Conservation (phyloP, 2,797 vertebrate species). For the Tenualosa thibaudeaui region DNA sequence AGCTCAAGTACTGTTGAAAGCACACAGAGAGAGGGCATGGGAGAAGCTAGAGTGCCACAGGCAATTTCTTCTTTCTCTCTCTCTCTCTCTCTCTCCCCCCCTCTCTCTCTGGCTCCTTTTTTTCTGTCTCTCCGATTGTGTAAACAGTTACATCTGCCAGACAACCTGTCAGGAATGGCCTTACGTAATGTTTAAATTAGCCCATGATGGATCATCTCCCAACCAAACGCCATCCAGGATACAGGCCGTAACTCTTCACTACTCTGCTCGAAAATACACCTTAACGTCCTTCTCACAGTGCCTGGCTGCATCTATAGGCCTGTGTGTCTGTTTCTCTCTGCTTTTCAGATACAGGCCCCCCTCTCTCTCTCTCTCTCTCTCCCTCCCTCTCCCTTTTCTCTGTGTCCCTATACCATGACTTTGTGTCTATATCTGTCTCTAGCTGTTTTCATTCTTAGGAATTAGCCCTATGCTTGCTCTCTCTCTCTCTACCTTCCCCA, state of each 20-base stretch:
- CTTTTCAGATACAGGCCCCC: not conserved
- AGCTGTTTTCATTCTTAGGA: not conserved
- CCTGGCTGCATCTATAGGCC: slow-evolving; percentile 39
- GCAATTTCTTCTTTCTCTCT: not conserved
- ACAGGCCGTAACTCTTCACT: slow-evolving; percentile 60
- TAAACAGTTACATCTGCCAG: slow-evolving; percentile 67
- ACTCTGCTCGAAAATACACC: slow-evolving; percentile 48
- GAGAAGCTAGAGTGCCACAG: not conserved
- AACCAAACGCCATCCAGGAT: slow-evolving; percentile 56
- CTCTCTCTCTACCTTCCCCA: slow-evolving; percentile 18
- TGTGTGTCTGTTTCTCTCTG: slow-evolving; percentile 23
- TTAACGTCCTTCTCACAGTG: slow-evolving; percentile 53
- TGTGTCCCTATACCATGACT: not conserved
- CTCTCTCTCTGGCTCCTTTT: slow-evolving; percentile 25
- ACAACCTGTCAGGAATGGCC: slow-evolving; percentile 58
- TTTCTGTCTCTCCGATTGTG: slow-evolving; percentile 47
- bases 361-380: not conserved
- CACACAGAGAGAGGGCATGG: not conserved
- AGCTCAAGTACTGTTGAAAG: slow-evolving; percentile 17
- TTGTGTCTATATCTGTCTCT: slow-evolving; percentile 4
- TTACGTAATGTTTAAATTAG: slow-evolving; percentile 69
- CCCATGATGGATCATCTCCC: slow-evolving; percentile 58
- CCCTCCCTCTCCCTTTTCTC: not conserved
- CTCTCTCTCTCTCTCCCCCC: slow-evolving; percentile 16
- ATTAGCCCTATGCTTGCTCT: not conserved